These are phyloP conservation scores for Bufo bufo DNA, from an alignment of 2,113 vertebrate genomes.

Conservation along the genomic window DNA sequence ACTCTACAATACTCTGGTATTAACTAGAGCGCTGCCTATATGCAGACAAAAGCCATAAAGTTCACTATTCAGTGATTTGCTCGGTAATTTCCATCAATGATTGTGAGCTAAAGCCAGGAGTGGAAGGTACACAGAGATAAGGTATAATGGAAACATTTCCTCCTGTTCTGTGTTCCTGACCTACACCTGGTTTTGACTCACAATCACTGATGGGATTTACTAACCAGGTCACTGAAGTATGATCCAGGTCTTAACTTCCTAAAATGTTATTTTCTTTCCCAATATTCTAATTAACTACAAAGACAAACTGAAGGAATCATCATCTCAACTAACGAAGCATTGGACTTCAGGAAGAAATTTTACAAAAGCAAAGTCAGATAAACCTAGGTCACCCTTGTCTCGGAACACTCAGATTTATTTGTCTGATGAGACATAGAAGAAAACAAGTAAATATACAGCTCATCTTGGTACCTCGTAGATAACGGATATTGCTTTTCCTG, in stretches of 20 bases:
- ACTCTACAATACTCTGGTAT: too few species aligned
- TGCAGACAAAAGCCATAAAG: too few species aligned
- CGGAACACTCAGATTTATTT: constrained; percentile 49
- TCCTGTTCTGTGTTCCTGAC: too few species aligned
- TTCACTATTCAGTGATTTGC: too few species aligned
- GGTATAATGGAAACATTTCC: too few species aligned
- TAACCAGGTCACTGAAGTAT: too few species aligned
- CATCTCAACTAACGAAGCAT: constrained; percentile 33
- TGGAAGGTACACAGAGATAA: too few species aligned
- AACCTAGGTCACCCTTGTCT: constrained; percentile 56
- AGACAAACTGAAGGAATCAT: constrained; percentile 36
- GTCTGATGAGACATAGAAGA: constrained; percentile 52
- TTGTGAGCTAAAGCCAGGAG: too few species aligned
- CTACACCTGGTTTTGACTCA: too few species aligned
- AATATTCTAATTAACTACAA: constrained; percentile 16
- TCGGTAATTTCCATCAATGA: too few species aligned
- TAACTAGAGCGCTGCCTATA: too few species aligned
- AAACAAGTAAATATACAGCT: constrained; percentile 45
- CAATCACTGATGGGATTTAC: too few species aligned
- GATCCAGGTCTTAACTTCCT: not conserved
- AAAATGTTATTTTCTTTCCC: constrained; percentile 11
- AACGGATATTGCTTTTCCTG: constrained; percentile 37
- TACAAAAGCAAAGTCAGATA: constrained; percentile 40
- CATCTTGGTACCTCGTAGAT: constrained; percentile 10
- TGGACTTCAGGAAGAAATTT: constrained; percentile 44